These are phyloP conservation scores for Agonopterix arenella DNA, from an alignment of 2,888 invertebrate genomes.

Conservation along the genomic window DNA sequence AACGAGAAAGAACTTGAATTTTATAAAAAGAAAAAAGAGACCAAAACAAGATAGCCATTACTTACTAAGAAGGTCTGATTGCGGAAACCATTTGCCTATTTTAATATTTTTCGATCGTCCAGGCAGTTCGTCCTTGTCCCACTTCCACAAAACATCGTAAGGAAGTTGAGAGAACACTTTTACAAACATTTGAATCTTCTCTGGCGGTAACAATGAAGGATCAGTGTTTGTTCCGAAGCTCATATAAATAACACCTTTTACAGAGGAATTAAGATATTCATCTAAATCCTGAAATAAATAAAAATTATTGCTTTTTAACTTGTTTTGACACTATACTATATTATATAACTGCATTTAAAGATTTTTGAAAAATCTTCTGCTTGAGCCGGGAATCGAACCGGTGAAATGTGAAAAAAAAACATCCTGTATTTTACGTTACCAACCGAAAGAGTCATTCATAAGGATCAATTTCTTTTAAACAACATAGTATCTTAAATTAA, in stretches of 20 bases:
- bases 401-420: no score
- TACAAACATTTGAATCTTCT: constrained; percentile 30
- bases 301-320: background rate
- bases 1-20: no score
- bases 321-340: background rate
- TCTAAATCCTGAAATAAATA: constrained; percentile 33
- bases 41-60: no score
- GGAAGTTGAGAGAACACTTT: constrained; percentile 35
- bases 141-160: constrained; percentile 48
- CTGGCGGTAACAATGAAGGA: constrained; percentile 26
- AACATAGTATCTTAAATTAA: no score
- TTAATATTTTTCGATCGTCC: constrained; percentile 34
- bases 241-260: constrained; percentile 38
- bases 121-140: constrained; percentile 36
- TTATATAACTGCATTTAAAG: no score
- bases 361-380: no score
- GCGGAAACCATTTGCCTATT: constrained; percentile 47
- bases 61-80: constrained; percentile 39
- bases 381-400: no score
- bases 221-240: constrained; percentile 46
- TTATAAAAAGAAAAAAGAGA: no score
- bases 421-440: no score
- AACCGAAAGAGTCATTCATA: no score
- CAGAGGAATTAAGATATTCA: constrained; percentile 34
- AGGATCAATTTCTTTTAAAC: no score